Conservation (phyloP, 2,888 invertebrate genomes). For the Endomychus coccineus region DNA sequence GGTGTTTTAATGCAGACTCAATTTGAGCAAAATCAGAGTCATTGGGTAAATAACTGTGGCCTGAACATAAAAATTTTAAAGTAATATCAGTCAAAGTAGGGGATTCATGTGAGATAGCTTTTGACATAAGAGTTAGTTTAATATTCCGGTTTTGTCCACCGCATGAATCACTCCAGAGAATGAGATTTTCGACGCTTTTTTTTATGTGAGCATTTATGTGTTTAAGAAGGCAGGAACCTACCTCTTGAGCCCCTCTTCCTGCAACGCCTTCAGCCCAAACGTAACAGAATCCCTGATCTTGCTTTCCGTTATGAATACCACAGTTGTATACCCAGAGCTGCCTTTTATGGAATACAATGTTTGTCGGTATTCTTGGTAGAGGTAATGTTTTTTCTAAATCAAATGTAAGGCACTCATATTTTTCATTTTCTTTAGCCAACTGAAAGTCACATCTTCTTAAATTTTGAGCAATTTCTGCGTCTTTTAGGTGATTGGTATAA, state of each 20-base stretch:
- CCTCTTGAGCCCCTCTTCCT: slow-evolving; percentile 3
- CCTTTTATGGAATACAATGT: slow-evolving; percentile 26
- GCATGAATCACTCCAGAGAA: too few relatives aligned
- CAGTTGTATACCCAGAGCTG: slow-evolving; percentile 27
- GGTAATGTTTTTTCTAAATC: slow-evolving; percentile 19
- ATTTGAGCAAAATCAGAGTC: too few relatives aligned
- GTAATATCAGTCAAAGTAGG: too few relatives aligned
- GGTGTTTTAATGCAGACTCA: too few relatives aligned
- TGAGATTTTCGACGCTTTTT: too few relatives aligned
- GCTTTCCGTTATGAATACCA: slow-evolving; percentile 23
- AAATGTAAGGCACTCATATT: slow-evolving; percentile 1
- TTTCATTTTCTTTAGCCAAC: slow-evolving; percentile 4
- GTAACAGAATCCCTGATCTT: slow-evolving; percentile 5
- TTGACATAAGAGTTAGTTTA: too few relatives aligned
- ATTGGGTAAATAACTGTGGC: too few relatives aligned
- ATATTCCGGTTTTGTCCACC: too few relatives aligned
- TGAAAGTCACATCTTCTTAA: slow-evolving; percentile 18
- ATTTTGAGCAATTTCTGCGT: slow-evolving; percentile 15
- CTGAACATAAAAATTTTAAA: too few relatives aligned
- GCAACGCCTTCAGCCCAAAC: slow-evolving; percentile 5
- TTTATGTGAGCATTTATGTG: background rate
- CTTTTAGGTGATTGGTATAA: slow-evolving; percentile 16
- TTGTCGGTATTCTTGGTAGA: slow-evolving; percentile 25
- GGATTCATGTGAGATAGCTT: too few relatives aligned
- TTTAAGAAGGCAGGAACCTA: background rate